Evolutionary conservation across 2,888 invertebrate genomes (phyloP), one percentile per base, ranked within the genome.

Genomic region (Carcina quercana): DNA sequence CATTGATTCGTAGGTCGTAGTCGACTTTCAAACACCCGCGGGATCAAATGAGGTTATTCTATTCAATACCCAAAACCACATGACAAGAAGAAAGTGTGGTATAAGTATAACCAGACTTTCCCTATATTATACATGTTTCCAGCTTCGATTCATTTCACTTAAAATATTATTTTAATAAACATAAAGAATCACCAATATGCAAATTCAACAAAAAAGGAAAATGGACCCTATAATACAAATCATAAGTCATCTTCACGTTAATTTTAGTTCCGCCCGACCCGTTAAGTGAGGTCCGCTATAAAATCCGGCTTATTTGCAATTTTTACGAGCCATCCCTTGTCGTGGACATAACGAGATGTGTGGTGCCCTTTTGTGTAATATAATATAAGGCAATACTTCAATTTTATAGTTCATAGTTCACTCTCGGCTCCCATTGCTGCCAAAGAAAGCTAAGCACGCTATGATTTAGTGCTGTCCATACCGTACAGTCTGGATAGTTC

Each of bases 321-420:
- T 79, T 78, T 80, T 79, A 80, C 68, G 75, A 37, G 35, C 45
- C 43, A 49, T 50, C 63, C 57, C 62, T 72, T 74, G 72, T 74
- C 64, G 59, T 53, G 61, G 45, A 50, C 43, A 55, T 65, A 67
- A 70, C 62, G 62, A 69, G 68, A 74, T 71, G 68, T n/a, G n/a
- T 66, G 57, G 53, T 53, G 54, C 59, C 67, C 68, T 67, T 78
- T 72, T 73, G 62, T 74, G 52, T 59, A 58, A 66, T 67, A 63
- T 59, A 62, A 49, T 67, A 63, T 59, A 62, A 49, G 53, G 69
- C 65, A 59, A 74, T 78, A 61, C 75, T 72, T 80, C 75, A 80
- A 79, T 69, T 79, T 82, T 80, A 79, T 75, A 74, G 80, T 71
- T 74, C 76, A 72, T 80, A 78, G 79, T 79, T 78, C 79, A 71